These are phyloP conservation scores for Rattus rattus DNA, from an alignment of 2,113 vertebrate species.

Conservation along the genomic window DNA sequence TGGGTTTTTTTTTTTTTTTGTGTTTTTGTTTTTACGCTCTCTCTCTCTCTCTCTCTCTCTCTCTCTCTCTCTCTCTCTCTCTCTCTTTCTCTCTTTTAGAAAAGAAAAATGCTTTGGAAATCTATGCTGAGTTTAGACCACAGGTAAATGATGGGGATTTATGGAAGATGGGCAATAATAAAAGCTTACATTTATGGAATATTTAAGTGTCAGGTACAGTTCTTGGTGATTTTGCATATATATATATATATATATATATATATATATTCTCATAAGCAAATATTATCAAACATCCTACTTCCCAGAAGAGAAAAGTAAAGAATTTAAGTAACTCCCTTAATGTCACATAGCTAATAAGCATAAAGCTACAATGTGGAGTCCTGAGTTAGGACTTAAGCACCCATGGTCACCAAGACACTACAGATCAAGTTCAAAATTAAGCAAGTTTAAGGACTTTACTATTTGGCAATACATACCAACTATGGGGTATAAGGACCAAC, in stretches of 20 bases:
- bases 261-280: neutral
- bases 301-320: neutral
- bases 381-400: neutral
- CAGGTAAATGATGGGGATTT: neutral
- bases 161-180: neutral
- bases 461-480: neutral
- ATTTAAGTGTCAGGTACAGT: neutral
- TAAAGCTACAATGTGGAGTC: neutral
- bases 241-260: neutral
- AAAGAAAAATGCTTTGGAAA: neutral
- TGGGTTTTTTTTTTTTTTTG: neutral
- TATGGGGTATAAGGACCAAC: neutral
- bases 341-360: neutral
- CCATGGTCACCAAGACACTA: neutral
- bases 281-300: slow-evolving; percentile 12
- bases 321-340: neutral
- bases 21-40: no score
- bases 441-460: neutral
- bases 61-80: no score
- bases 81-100: neutral
- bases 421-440: neutral
- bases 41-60: no score
- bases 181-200: neutral
- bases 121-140: neutral
- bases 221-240: neutral